phyloP scores from a whole-genome alignment of 2,113 vertebrate species.

The Alligator sinensis region DNA sequence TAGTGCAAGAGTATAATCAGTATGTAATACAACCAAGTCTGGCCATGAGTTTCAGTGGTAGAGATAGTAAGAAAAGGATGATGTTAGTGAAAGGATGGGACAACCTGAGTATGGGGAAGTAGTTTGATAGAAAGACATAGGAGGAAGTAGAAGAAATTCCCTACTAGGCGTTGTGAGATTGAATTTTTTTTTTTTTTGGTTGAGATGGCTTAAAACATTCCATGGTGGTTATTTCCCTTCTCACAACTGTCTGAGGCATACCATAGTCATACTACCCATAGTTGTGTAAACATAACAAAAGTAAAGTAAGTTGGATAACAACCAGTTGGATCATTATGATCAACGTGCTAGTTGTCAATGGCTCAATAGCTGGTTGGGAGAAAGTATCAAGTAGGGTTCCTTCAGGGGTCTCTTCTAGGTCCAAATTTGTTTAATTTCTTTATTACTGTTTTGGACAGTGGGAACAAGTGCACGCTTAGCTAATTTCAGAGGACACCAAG shows the following conservation, averaged over 20 bases:
- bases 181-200: neutral
- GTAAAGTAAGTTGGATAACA: too few species aligned
- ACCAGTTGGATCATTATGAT: too few species aligned
- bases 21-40: neutral
- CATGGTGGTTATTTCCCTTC: neutral
- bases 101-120: neutral
- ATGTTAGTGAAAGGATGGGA: neutral
- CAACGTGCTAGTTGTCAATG: too few species aligned
- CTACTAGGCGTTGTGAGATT: neutral
- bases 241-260: neutral
- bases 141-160: neutral
- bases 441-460: too few species aligned
- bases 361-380: too few species aligned
- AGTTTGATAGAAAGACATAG: neutral
- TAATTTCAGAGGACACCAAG: too few species aligned
- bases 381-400: too few species aligned
- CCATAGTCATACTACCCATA: neutral
- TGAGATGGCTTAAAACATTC: neutral
- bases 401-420: too few species aligned
- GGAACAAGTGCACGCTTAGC: too few species aligned
- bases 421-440: too few species aligned
- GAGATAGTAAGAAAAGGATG: neutral
- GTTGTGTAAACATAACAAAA: neutral
- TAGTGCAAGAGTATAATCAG: neutral
- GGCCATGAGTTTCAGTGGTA: neutral